Conservation (phyloP, 92 coral and sea anemone genomes). For the Porites divaricata region DNA sequence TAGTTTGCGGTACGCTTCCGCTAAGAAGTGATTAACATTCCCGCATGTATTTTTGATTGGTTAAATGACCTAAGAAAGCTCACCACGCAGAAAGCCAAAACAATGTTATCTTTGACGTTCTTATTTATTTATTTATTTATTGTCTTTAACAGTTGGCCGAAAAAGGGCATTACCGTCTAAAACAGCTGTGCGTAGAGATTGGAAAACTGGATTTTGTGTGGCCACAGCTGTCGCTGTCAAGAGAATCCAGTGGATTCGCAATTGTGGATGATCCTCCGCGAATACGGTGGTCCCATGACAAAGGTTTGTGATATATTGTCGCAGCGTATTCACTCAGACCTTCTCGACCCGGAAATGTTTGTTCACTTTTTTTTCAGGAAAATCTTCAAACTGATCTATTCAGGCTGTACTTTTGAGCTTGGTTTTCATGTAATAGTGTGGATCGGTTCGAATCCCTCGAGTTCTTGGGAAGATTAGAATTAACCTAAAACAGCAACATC, state of each 20-base stretch:
- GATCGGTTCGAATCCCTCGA: too few relatives aligned
- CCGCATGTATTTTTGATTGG: neutral
- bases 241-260: slow-evolving; percentile 78
- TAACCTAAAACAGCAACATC: too few relatives aligned
- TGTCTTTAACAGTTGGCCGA: slow-evolving; percentile 28
- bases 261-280: slow-evolving; percentile 92
- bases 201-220: slow-evolving; percentile 91
- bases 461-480: too few relatives aligned
- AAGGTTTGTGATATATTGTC: slow-evolving; percentile 46
- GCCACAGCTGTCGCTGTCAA: slow-evolving; percentile 80
- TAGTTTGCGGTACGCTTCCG: too few relatives aligned
- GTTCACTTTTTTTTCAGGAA: too few relatives aligned
- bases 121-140: too few relatives aligned
- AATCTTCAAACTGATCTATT: too few relatives aligned
- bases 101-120: neutral
- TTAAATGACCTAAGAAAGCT: neutral
- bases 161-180: slow-evolving; percentile 76
- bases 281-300: slow-evolving; percentile 68
- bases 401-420: too few relatives aligned
- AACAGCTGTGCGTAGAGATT: slow-evolving; percentile 90
- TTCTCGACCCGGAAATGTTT: too few relatives aligned
- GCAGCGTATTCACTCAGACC: neutral
- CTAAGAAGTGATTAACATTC: neutral
- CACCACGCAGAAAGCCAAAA: neutral
- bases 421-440: too few relatives aligned